Percentiles rank a stretch among this genome's conserved stretches.
These are phyloP conservation scores for Hemicentrotus pulcherrimus DNA, from an alignment of 35 echinoderm and acorn worm genomes.

Conservation along the genomic window DNA sequence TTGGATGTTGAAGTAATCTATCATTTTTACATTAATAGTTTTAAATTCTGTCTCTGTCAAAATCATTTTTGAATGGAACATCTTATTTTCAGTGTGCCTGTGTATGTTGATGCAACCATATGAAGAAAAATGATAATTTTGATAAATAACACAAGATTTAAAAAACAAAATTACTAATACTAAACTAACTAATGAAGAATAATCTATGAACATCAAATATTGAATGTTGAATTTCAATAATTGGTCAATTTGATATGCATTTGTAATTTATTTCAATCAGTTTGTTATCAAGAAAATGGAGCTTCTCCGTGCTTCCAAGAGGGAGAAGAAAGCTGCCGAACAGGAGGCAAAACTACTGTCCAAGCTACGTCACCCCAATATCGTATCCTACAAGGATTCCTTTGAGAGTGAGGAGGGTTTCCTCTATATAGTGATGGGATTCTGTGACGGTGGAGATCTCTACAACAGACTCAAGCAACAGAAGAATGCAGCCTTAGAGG, in stretches of 20 bases:
- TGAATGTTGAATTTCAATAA: too few relatives aligned
- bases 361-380: conserved; percentile 93
- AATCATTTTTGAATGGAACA: too few relatives aligned
- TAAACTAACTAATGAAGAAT: too few relatives aligned
- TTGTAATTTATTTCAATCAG: conserved; percentile 37
- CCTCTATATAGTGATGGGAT: conserved; percentile 98
- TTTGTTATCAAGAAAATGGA: conserved; percentile 99
- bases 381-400: conserved; percentile 97
- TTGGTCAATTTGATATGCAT: neutral
- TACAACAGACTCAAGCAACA: conserved; percentile 90
- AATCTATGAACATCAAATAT: too few relatives aligned
- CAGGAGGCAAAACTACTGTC: conserved; percentile 97
- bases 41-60: too few relatives aligned
- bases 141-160: too few relatives aligned
- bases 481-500: conserved; percentile 76
- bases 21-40: too few relatives aligned
- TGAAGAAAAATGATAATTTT: too few relatives aligned
- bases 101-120: too few relatives aligned
- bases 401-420: conserved; percentile 95
- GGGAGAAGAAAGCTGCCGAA: conserved; percentile 93
- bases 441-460: conserved; percentile 94
- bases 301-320: conserved; percentile 79
- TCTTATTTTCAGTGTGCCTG: too few relatives aligned
- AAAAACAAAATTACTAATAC: too few relatives aligned
- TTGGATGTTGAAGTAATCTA: too few relatives aligned